Conservation (phyloP, 1,140 invertebrate species). For the Trigoniulus corallinus region DNA sequence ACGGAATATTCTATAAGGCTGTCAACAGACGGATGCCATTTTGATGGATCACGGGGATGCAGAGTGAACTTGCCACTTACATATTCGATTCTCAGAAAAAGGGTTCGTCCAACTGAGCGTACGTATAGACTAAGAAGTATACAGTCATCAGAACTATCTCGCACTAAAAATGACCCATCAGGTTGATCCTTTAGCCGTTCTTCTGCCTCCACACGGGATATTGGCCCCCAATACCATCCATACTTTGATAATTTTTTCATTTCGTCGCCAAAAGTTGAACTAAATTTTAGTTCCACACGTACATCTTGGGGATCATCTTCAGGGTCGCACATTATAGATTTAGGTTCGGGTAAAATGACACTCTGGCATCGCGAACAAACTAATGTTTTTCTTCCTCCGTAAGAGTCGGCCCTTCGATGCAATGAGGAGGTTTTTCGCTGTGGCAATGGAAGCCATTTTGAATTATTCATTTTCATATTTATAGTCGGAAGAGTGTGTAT, state of each 20-base stretch:
- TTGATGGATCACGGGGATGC: slow-evolving; percentile 42
- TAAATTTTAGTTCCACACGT: no score
- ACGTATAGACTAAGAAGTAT: slow-evolving; percentile 53
- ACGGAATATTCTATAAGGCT: slow-evolving; percentile 52
- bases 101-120: slow-evolving; percentile 48
- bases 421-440: no score
- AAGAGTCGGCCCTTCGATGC: no score
- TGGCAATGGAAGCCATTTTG: no score
- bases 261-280: no score
- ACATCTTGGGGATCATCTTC: no score
- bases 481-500: no score
- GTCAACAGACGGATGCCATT: slow-evolving; percentile 45
- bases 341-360: no score
- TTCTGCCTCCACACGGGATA: slow-evolving; percentile 41
- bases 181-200: slow-evolving; percentile 44
- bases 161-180: slow-evolving; percentile 58
- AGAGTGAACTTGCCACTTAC: slow-evolving; percentile 45
- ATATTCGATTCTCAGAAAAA: slow-evolving; percentile 51
- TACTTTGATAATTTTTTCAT: slow-evolving; percentile 39
- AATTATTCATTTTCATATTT: no score
- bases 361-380: no score
- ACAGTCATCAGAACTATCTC: slow-evolving; percentile 52
- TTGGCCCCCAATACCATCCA: slow-evolving; percentile 49
- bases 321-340: no score
- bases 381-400: no score